Evolutionary conservation across 2,113 vertebrate genomes (phyloP).

Genomic region (Lonchura striata): DNA sequence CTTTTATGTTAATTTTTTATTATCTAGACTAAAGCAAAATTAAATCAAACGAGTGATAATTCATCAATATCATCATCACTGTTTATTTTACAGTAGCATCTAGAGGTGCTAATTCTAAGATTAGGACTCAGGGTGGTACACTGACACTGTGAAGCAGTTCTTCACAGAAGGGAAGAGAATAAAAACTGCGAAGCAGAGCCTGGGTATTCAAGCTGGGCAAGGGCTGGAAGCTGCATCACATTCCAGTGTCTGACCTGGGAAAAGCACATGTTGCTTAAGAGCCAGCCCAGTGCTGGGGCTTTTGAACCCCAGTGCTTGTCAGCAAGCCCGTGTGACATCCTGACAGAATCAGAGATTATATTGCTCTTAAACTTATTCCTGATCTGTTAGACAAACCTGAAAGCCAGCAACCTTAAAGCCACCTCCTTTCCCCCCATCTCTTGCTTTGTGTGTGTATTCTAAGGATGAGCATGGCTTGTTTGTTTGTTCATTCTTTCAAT

Average conservation of each 20-base stretch:
- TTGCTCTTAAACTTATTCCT: neutral
- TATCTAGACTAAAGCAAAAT: neutral
- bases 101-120: neutral
- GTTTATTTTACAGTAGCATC: neutral
- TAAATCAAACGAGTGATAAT: neutral
- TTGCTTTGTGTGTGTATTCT: neutral
- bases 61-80: neutral
- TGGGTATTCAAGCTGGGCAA: neutral
- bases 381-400: neutral
- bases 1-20: neutral
- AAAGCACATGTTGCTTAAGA: neutral
- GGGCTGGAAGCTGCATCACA: neutral
- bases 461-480: neutral
- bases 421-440: accelerated
- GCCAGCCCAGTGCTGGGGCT: neutral
- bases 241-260: neutral
- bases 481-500: neutral
- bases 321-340: neutral
- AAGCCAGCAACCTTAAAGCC: neutral
- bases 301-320: neutral
- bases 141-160: neutral
- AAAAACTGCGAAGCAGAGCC: neutral
- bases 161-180: neutral
- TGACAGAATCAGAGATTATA: neutral
- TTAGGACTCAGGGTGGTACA: neutral